Evolutionary conservation across 2,888 invertebrate species (phyloP), one percentile per base, ranked within the genome.

Genomic region (Drosophila austrosaltans): DNA sequence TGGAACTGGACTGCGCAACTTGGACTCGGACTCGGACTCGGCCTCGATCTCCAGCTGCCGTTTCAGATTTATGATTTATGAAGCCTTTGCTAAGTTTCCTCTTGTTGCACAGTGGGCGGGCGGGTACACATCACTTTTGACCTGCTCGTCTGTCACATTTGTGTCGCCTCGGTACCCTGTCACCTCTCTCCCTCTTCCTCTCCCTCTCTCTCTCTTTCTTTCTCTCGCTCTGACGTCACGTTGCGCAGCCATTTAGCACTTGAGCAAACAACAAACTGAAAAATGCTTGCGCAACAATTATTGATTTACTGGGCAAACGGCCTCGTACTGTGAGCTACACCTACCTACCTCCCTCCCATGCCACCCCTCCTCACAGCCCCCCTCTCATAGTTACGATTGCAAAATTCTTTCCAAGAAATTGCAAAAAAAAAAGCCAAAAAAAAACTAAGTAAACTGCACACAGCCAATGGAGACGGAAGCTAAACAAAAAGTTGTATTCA

Each of bases 21-120:
- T 36, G 36, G 36, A 8, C 10, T 72, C 58, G 59, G 36, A 8
- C 10, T 72, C 58, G 59, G 39, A 20, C 6, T 57, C 32, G 64
- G 67, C 62, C 61, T 39, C 74, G 69, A 67, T 75, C 62, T 66
- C 66, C 85, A 76, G 82, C 87, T 87, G 86, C 76, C 69, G 88
- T 65, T 73, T 77, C 75, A 76, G 85, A 87, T 87, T 82, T 83
- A 83, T 87, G 82, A 83, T 87, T 83, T 83, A 83, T 87, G 75
- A n/a, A 30, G 25, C 54, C 20, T 63, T 42, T 63, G 58, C 44
- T 62, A 68, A 69, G 25, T 66, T 72, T 72, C 63, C 58, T 69
- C 48, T 20, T 57, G 42, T 59, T 62, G 70, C 82, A 72, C 82
- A 79, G 88, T 83, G 76, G 88, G 82, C 82, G 86, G 69, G 53